phyloP scores from a whole-genome alignment of 2,113 vertebrate species.

The Aepyceros melampus region DNA sequence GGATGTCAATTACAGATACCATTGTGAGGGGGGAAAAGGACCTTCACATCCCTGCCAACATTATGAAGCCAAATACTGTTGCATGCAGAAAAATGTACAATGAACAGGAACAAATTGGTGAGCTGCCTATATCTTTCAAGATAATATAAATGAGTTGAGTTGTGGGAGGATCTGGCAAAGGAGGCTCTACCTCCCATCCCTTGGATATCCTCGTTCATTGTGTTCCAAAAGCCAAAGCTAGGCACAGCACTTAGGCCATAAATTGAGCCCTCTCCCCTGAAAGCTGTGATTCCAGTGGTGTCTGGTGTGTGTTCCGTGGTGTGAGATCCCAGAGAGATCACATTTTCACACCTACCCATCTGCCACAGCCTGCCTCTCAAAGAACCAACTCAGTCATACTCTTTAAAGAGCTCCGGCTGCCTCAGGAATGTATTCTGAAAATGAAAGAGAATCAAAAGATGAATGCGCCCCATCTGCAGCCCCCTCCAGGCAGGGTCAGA shows the following conservation, averaged over 20 bases:
- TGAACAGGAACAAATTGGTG: not conserved
- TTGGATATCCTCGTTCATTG: not conserved
- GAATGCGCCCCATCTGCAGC: not conserved
- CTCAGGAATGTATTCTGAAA: not conserved
- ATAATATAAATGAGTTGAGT: not conserved
- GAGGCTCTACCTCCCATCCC: not conserved
- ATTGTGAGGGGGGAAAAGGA: rapidly evolving
- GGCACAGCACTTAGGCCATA: not conserved
- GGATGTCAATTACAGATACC: not conserved
- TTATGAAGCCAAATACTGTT: not conserved
- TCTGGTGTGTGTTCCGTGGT: rapidly evolving
- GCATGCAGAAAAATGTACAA: no score
- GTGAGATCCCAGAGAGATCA: slow-evolving; percentile 30
- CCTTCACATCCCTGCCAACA: rapidly evolving
- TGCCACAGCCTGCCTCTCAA: slow-evolving; percentile 27
- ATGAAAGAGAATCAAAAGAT: slow-evolving; percentile 19
- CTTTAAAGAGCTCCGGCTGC: not conserved
- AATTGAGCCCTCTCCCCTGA: not conserved
- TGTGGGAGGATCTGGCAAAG: no score
- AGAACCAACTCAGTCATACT: not conserved
- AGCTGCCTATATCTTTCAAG: not conserved
- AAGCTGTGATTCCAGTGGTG: not conserved
- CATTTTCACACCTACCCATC: slow-evolving; percentile 54
- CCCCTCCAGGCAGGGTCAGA: not conserved
- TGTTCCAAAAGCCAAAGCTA: not conserved